Evolutionary conservation across 1,140 invertebrate genomes (phyloP).

Genomic region (Dendroctonus ponderosae): DNA sequence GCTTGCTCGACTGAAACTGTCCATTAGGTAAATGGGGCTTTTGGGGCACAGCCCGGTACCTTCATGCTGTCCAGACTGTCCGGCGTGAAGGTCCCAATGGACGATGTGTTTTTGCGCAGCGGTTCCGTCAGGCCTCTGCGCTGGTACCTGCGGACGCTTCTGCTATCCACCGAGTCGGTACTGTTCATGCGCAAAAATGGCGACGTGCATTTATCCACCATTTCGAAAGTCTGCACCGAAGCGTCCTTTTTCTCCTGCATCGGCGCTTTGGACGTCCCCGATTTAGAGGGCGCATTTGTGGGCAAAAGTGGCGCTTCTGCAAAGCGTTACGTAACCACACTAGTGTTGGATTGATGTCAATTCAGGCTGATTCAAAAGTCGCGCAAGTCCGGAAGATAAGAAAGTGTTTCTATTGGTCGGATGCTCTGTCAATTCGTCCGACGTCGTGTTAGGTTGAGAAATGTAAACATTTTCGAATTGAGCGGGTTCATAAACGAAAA

Average conservation of each 20-base stretch:
- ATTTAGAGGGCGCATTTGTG: no score
- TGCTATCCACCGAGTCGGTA: conserved; percentile 22
- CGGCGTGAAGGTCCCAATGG: conserved; percentile 33
- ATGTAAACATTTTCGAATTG: no score
- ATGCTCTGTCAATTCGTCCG: no score
- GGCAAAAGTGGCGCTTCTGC: no score
- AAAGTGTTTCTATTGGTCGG: not conserved
- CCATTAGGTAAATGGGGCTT: no score
- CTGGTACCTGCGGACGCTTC: conserved; percentile 34
- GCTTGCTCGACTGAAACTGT: no score
- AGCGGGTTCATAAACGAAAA: no score
- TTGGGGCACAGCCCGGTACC: conserved; percentile 4
- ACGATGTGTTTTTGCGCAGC: conserved; percentile 1
- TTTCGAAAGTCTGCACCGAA: conserved; percentile 58
- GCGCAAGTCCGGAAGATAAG: not conserved
- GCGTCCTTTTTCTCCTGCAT: conserved; percentile 49
- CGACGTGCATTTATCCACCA: conserved; percentile 50
- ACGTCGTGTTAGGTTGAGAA: no score
- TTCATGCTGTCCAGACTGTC: conserved; percentile 41
- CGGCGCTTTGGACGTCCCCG: not conserved
- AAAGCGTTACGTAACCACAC: no score
- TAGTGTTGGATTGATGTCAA: not conserved
- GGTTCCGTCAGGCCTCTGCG: conserved; percentile 32
- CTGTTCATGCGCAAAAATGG: conserved; percentile 40
- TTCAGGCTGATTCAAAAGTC: not conserved